Conservation (phyloP, 1,140 invertebrate species). For the Anastatus disparis region DNA sequence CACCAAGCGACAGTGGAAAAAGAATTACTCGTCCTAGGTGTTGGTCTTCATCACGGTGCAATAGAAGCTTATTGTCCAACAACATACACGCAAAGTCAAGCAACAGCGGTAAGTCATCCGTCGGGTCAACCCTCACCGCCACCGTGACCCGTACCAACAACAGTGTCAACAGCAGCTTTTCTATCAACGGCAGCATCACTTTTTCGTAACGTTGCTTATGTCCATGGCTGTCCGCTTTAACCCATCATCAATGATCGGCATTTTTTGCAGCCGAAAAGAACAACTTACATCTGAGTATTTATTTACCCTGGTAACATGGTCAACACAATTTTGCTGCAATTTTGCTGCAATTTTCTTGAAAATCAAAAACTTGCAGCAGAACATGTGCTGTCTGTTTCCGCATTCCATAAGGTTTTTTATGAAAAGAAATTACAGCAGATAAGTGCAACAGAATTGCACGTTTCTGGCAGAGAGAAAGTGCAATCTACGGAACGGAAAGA, state of each 20-base stretch:
- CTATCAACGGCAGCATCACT: conserved; percentile 74
- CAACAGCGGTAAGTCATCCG: too few species aligned
- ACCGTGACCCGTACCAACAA: conserved; percentile 60
- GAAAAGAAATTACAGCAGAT: too few species aligned
- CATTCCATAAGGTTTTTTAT: too few species aligned
- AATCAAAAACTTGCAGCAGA: too few species aligned
- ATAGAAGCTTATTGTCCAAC: conserved; percentile 67
- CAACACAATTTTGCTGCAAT: too few species aligned
- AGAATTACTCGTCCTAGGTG: conserved; percentile 66
- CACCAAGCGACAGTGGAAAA: conserved; percentile 80
- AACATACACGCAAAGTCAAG: conserved; percentile 45
- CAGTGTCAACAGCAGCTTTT: conserved; percentile 66
- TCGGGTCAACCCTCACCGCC: conserved; percentile 51
- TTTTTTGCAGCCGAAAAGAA: background rate
- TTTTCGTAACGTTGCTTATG: conserved; percentile 79
- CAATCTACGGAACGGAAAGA: too few species aligned
- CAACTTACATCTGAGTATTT: background rate
- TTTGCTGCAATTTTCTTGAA: too few species aligned
- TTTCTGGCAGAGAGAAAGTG: too few species aligned
- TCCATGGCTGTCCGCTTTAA: conserved; percentile 78
- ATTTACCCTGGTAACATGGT: too few species aligned
- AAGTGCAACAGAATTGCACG: too few species aligned
- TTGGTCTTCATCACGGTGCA: conserved; percentile 61
- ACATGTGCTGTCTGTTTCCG: too few species aligned
- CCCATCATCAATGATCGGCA: conserved; percentile 36